Base-by-base conservation (phyloP, 2,113 vertebrate species). In the Thomomys bottae region DNA sequence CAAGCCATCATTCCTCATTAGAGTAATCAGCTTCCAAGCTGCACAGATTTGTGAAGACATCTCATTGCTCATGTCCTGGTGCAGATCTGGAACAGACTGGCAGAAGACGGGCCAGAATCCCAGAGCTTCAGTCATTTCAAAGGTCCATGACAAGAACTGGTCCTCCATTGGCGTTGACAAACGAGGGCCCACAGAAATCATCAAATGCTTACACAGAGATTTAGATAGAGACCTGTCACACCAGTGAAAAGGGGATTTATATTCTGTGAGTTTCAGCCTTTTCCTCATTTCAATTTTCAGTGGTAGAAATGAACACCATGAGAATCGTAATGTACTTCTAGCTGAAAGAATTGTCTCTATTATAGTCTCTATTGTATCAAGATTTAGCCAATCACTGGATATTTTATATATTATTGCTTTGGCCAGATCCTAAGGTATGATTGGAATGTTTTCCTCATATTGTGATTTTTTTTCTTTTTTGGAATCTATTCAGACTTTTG, bases 11-110 rank as follows among this genome's bases (percentile, higher is more conserved):
- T 83, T 54, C 11, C 76, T 95, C 42, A 80, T 38, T 95, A 73
- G 45, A 54, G 54, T 71, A 85, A 94, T 93, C 64, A 85, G 59
- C 85, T 79, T 82, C 71, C n/a, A 81, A 78, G 42, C 45, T 92
- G 71, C 42, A 82, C 34, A 85, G 30, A 38, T 83, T 54, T 54
- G 82, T 61, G 42, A 59, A 42, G 59, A 61, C 67, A 75, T 26
- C 24, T 26, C 12, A 30, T n/a, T 32, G 71, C n/a, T 64, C 28
- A 15, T 86, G 61, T 36, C 82, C 71, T 57, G 26, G 64, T 81
- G 79, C 45, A 79, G 63, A 84, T n/a, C 30, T 82, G 59, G 17
- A 78, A 49, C 85, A 82, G 90, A 71, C 21, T 83, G 90, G 71
- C 45, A 94, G 71, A 34, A 78, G 14, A 84, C 4, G 42, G 61